A percentile compares a stretch with the other conserved stretches of the same genome.
These are phyloP conservation scores for Pagetopsis macropterus DNA, from an alignment of 2,797 vertebrate species.

Conservation along the genomic window DNA sequence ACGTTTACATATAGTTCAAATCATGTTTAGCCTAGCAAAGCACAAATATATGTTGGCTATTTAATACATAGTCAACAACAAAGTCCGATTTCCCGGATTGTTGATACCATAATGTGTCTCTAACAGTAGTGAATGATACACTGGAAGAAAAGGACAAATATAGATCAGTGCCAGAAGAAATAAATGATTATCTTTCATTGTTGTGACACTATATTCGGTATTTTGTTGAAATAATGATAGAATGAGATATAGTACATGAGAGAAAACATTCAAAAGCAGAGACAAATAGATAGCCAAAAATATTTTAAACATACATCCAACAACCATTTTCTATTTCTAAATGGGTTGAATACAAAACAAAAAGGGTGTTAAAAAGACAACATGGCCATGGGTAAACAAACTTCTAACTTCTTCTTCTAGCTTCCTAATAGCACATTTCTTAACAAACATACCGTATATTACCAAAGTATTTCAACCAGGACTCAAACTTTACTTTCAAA, in stretches of 20 bases:
- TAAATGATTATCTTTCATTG: no score
- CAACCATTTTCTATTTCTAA: no score
- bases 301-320: no score
- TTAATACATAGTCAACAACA: background rate
- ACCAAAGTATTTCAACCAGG: conserved; percentile 30
- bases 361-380: no score
- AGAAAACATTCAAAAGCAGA: no score
- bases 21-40: background rate
- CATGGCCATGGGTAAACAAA: no score
- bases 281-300: no score
- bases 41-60: background rate
- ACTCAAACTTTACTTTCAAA: conserved; percentile 46
- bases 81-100: no score
- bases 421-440: conserved; percentile 1
- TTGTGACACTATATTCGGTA: no score
- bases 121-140: background rate
- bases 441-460: conserved; percentile 1
- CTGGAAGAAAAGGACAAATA: background rate
- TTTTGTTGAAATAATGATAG: no score
- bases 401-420: conserved; percentile 24
- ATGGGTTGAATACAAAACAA: no score
- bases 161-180: background rate
- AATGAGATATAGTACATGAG: no score
- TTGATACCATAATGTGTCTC: background rate
- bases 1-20: background rate